Evolutionary conservation across 2,888 invertebrate species (phyloP).

Genomic region (Noctua janthina): DNA sequence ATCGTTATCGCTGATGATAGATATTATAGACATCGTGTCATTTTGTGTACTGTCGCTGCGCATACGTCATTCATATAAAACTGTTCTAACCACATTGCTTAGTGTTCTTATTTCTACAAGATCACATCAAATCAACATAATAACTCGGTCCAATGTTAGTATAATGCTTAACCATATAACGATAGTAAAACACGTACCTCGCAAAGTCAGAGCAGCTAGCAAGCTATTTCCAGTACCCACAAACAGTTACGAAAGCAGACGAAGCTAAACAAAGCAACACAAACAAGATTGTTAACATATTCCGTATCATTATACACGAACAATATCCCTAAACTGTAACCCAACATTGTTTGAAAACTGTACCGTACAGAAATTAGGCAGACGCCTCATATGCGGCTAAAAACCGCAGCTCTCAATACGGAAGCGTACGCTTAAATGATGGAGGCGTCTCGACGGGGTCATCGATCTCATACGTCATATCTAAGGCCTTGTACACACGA

Average conservation of each 20-base stretch:
- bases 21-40: neutral
- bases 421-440: slow-evolving; percentile 76
- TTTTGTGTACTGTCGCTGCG: neutral
- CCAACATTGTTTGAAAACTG: slow-evolving; percentile 58
- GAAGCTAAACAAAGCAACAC: slow-evolving; percentile 46
- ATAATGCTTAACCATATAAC: neutral
- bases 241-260: slow-evolving; percentile 35
- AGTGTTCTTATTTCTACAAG: neutral
- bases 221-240: slow-evolving; percentile 25
- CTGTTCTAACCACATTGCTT: neutral
- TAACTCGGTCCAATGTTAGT: neutral
- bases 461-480: slow-evolving; percentile 74
- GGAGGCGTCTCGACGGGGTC: slow-evolving; percentile 77
- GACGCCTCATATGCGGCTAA: slow-evolving; percentile 60
- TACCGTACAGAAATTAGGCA: slow-evolving; percentile 57
- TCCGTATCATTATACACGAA: slow-evolving; percentile 50
- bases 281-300: slow-evolving; percentile 50
- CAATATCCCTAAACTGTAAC: slow-evolving; percentile 50
- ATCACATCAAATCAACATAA: neutral
- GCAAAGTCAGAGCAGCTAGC: slow-evolving; percentile 15
- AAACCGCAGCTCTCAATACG: slow-evolving; percentile 72
- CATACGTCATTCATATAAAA: neutral
- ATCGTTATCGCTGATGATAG: neutral
- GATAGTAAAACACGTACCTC: slow-evolving; percentile 10
- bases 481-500: slow-evolving; percentile 44